These are phyloP conservation scores for Ochropacha duplaris DNA, from an alignment of 2,888 invertebrate species.

Conservation along the genomic window DNA sequence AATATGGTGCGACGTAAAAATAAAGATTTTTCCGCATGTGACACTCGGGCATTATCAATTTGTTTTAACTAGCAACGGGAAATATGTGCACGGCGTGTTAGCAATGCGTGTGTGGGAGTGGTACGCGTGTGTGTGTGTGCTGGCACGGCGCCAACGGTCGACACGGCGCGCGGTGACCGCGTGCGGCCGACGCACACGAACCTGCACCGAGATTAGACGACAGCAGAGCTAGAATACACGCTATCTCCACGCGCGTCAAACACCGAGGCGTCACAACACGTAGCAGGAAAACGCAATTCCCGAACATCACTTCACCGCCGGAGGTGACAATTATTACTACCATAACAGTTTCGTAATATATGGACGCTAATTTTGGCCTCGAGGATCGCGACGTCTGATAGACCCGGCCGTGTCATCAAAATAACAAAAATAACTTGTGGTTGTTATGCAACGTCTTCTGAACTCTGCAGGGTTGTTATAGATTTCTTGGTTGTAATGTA, in stretches of 20 bases:
- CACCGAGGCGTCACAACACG: conserved; percentile 11
- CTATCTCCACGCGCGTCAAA: background rate
- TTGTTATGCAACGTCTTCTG: conserved; percentile 49
- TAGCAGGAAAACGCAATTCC: conserved; percentile 23
- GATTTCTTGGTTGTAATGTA: background rate
- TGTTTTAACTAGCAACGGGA: conserved; percentile 73
- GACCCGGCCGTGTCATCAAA: conserved; percentile 39
- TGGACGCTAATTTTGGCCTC: conserved; percentile 57
- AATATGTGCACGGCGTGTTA: conserved; percentile 40
- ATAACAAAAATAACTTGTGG: conserved; percentile 53
- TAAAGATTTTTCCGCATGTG: conserved; percentile 65
- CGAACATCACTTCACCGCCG: conserved; percentile 25
- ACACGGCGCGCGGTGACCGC: conserved; percentile 6
- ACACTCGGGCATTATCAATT: conserved; percentile 80
- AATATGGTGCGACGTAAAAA: conserved; percentile 61
- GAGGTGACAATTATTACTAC: conserved; percentile 66
- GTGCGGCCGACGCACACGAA: background rate
- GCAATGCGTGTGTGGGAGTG: conserved; percentile 31
- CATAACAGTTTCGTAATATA: conserved; percentile 61
- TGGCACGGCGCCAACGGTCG: conserved; percentile 43
- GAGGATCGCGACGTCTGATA: conserved; percentile 48
- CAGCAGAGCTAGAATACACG: conserved; percentile 16
- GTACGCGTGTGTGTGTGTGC: conserved; percentile 25
- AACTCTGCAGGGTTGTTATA: conserved; percentile 36
- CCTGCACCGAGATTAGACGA: conserved; percentile 3